A percentile compares a stretch with the other conserved stretches of the same genome.
Conservation (phyloP, 2,113 vertebrate species). For the Hoplias malabaricus region DNA sequence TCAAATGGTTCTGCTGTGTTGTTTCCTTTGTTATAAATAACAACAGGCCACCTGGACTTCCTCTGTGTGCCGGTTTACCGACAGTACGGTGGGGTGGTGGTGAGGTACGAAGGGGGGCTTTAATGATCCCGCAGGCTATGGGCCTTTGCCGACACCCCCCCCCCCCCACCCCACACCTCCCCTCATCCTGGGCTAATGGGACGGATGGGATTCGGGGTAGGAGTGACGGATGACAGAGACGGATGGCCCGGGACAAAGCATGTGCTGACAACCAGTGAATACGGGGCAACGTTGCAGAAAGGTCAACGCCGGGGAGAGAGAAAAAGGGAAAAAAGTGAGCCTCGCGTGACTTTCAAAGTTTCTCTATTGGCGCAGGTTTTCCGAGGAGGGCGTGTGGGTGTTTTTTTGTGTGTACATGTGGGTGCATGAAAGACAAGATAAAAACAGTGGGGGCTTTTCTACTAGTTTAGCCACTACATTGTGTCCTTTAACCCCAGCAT, state of each 20-base stretch:
- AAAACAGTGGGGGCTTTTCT: slow-evolving; percentile 6
- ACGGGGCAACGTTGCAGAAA: slow-evolving; percentile 92
- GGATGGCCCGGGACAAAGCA: slow-evolving; percentile 86
- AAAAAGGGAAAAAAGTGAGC: slow-evolving; percentile 61
- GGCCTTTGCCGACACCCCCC: slow-evolving; percentile 54
- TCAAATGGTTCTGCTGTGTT: slow-evolving; percentile 87
- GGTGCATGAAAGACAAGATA: slow-evolving; percentile 17
- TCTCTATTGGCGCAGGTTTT: slow-evolving; percentile 51
- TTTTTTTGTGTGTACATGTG: slow-evolving; percentile 19
- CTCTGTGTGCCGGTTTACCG: slow-evolving; percentile 69
- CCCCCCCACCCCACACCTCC: too few species aligned
- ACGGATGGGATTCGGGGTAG: slow-evolving; percentile 87
- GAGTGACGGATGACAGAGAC: slow-evolving; percentile 95
- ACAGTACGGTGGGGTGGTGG: slow-evolving; percentile 43
- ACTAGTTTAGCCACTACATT: neutral
- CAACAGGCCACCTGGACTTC: slow-evolving; percentile 97
- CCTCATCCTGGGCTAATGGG: slow-evolving; percentile 89
- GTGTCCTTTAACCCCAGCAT: neutral
- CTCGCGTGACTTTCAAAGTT: slow-evolving; percentile 86
- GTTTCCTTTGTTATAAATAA: slow-evolving; percentile 99
- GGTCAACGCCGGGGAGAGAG: slow-evolving; percentile 77
- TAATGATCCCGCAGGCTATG: slow-evolving; percentile 94
- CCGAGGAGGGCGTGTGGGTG: slow-evolving; percentile 15
- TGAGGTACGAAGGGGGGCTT: slow-evolving; percentile 67
- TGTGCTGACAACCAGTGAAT: slow-evolving; percentile 92